Conservation (phyloP, 1,140 invertebrate genomes). For the Drosophila trapezifrons region DNA sequence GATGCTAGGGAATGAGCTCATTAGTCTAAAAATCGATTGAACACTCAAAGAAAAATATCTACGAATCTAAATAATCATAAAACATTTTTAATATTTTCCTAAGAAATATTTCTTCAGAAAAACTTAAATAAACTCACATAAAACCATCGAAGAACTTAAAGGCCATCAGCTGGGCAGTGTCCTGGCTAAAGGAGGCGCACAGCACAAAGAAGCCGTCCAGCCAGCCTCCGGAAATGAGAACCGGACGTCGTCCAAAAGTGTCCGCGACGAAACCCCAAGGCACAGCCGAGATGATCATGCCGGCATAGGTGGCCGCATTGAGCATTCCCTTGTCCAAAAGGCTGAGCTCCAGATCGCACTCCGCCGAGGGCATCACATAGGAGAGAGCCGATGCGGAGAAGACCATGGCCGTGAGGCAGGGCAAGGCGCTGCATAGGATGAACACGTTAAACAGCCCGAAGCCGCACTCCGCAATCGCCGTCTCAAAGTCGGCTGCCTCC, state of each 20-base stretch:
- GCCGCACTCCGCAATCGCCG: conserved; percentile 86
- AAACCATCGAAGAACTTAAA: conserved; percentile 91
- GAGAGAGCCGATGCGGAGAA: conserved; percentile 88
- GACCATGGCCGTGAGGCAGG: conserved; percentile 87
- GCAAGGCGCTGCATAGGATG: conserved; percentile 86
- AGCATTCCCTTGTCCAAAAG: conserved; percentile 88
- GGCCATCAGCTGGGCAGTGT: conserved; percentile 88
- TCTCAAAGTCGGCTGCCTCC: conserved; percentile 86
- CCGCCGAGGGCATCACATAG: conserved; percentile 88
- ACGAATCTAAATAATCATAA: neutral
- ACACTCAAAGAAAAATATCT: neutral
- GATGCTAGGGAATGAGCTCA: conserved; percentile 84
- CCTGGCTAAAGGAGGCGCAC: conserved; percentile 88
- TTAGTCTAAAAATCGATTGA: neutral
- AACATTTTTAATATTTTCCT: neutral
- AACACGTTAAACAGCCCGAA: conserved; percentile 88
- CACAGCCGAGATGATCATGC: conserved; percentile 92
- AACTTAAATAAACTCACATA: conserved; percentile 85
- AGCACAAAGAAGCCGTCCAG: conserved; percentile 88
- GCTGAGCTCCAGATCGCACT: conserved; percentile 88
- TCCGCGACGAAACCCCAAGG: conserved; percentile 93
- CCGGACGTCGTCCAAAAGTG: conserved; percentile 88
- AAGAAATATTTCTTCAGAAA: too few relatives aligned
- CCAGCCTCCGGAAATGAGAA: conserved; percentile 89
- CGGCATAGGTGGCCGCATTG: conserved; percentile 89